A percentile compares a stretch with the other conserved stretches of the same genome.
These are phyloP conservation scores for Piliocolobus tephrosceles DNA, from an alignment of 2,113 vertebrate species.

Conservation along the genomic window DNA sequence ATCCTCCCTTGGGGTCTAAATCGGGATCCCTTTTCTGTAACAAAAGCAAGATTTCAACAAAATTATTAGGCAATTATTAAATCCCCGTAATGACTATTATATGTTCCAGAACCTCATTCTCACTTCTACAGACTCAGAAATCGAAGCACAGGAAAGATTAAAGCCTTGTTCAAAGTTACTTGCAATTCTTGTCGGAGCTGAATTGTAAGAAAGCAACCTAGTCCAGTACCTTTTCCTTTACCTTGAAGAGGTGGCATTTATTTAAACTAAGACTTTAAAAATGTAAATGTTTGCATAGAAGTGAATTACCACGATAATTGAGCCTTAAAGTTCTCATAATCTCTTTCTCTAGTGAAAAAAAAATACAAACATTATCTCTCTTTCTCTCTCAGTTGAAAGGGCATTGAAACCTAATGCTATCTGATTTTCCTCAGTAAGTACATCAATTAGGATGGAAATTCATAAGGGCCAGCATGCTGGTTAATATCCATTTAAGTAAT, in stretches of 20 bases:
- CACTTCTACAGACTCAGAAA: neutral
- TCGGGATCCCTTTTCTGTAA: too few relatives aligned
- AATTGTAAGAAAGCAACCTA: neutral
- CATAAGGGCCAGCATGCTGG: neutral
- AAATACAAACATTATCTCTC: neutral
- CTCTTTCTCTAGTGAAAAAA: neutral
- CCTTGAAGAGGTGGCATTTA: neutral
- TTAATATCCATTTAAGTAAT: neutral
- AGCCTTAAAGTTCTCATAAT: neutral
- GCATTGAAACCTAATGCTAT: neutral
- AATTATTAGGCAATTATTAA: neutral
- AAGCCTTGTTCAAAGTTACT: neutral
- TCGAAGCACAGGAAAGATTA: neutral
- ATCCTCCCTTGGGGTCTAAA: too few relatives aligned
- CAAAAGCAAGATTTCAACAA: neutral
- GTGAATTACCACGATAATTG: neutral
- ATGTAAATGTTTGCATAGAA: neutral
- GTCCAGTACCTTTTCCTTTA: neutral
- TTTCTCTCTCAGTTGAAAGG: neutral
- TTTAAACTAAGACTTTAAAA: neutral
- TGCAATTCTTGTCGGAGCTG: neutral
- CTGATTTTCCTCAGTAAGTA: neutral
- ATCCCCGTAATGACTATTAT: neutral
- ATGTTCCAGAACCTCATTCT: neutral
- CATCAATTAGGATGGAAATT: neutral